phyloP scores from a whole-genome alignment of 2,113 vertebrate species.

The Tricholaema leucomelas region DNA sequence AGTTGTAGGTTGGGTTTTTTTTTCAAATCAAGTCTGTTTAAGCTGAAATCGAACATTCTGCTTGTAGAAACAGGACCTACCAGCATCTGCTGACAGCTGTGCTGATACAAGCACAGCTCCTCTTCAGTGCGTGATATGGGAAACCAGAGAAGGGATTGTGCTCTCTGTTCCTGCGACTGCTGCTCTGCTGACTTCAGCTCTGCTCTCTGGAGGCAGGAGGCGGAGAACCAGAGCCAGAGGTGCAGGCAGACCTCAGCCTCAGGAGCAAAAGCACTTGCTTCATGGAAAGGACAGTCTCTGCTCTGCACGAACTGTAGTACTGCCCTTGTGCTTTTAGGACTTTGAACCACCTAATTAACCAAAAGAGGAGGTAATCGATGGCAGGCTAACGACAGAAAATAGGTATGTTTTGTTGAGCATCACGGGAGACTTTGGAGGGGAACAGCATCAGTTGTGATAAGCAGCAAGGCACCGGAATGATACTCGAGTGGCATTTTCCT shows the following conservation, averaged over 20 bases:
- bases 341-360: not conserved
- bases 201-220: not conserved
- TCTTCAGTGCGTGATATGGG: not conserved
- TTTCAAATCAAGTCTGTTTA: not conserved
- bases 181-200: not conserved
- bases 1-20: no score
- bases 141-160: not conserved
- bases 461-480: not conserved
- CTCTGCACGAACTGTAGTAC: not conserved
- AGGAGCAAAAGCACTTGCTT: not conserved
- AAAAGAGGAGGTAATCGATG: not conserved
- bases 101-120: not conserved
- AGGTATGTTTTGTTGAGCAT: not conserved
- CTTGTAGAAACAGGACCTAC: conserved; percentile 34
- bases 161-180: not conserved
- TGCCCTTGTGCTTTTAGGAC: not conserved
- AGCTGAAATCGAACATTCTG: not conserved
- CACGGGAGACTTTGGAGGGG: not conserved
- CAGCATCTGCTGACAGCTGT: conserved; percentile 25
- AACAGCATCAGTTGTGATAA: not conserved
- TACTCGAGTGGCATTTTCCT: not conserved
- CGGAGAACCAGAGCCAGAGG: not conserved
- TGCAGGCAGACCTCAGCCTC: not conserved
- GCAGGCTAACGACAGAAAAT: not conserved
- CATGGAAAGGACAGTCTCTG: not conserved